Evolutionary conservation across 2,113 vertebrate species (phyloP).

Genomic region (Misgurnus mizolepis): DNA sequence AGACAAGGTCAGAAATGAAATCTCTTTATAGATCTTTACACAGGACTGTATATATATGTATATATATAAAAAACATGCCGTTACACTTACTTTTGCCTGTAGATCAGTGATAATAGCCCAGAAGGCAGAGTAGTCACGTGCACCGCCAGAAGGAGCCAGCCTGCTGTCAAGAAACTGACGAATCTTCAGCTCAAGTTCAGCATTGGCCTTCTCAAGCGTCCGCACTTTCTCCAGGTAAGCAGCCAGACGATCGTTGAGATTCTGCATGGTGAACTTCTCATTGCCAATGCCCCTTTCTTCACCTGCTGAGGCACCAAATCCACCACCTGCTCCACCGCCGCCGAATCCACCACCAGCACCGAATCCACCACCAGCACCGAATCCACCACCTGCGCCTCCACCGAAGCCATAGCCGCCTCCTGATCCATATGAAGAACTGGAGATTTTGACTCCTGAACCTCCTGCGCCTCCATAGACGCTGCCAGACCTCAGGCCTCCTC

Average conservation of each 20-base stretch:
- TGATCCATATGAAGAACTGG: slow-evolving; percentile 31
- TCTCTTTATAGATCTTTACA: neutral
- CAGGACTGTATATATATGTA: neutral
- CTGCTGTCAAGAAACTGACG: slow-evolving; percentile 66
- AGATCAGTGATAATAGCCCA: slow-evolving; percentile 62
- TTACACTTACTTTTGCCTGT: slow-evolving; percentile 65
- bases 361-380: neutral
- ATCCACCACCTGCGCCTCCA: neutral
- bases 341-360: slow-evolving; percentile 5
- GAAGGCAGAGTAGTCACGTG: slow-evolving; percentile 60
- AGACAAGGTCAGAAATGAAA: neutral
- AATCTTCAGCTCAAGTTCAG: slow-evolving; percentile 74
- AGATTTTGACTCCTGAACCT: slow-evolving; percentile 51
- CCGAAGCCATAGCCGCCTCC: neutral
- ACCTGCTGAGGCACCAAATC: neutral
- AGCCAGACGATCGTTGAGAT: slow-evolving; percentile 76
- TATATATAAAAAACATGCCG: neutral
- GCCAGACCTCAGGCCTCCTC: slow-evolving; percentile 37
- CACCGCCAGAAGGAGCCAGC: slow-evolving; percentile 26
- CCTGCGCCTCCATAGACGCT: slow-evolving; percentile 60
- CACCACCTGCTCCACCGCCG: neutral
- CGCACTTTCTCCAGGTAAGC: slow-evolving; percentile 73
- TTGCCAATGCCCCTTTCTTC: slow-evolving; percentile 53
- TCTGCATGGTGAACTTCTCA: slow-evolving; percentile 74
- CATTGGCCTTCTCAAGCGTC: slow-evolving; percentile 70